Conservation (phyloP, 2,888 invertebrate species). For the Brachycybe producta region DNA sequence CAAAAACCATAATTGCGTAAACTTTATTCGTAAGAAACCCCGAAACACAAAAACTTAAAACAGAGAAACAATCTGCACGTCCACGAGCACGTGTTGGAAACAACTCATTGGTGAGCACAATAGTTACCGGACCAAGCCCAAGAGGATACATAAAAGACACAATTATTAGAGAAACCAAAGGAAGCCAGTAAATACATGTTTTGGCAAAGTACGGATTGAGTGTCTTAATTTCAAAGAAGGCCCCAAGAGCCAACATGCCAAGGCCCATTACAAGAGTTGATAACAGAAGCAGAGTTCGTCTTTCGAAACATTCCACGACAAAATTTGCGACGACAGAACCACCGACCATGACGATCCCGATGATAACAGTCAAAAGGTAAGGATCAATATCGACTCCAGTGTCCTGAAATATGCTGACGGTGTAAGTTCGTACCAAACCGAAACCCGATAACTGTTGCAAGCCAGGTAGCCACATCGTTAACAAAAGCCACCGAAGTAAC, state of each 20-base stretch:
- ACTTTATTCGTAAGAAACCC: conserved; percentile 73
- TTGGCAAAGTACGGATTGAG: conserved; percentile 45
- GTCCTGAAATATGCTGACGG: conserved; percentile 55
- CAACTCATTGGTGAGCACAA: conserved; percentile 63
- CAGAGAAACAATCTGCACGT: conserved; percentile 58
- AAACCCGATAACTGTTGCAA: conserved; percentile 87
- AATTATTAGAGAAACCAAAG: conserved; percentile 54
- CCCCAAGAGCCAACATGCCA: conserved; percentile 65
- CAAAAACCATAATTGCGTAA: conserved; percentile 57
- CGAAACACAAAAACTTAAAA: conserved; percentile 59
- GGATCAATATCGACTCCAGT: conserved; percentile 48
- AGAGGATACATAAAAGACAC: conserved; percentile 69
- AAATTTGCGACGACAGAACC: conserved; percentile 60
- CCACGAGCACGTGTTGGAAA: conserved; percentile 56
- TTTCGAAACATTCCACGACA: conserved; percentile 68
- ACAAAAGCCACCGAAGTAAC: not conserved
- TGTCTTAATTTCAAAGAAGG: conserved; percentile 44
- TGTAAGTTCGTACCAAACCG: conserved; percentile 70
- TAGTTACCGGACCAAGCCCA: conserved; percentile 68
- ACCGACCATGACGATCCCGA: conserved; percentile 68
- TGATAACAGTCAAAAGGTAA: conserved; percentile 55
- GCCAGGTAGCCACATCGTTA: conserved; percentile 31
- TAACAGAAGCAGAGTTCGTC: conserved; percentile 58
- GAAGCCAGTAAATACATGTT: conserved; percentile 50
- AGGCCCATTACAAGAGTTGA: conserved; percentile 62